phyloP scores from a whole-genome alignment of 1,140 invertebrate genomes.

The Meloidogyne floridensis region DNA sequence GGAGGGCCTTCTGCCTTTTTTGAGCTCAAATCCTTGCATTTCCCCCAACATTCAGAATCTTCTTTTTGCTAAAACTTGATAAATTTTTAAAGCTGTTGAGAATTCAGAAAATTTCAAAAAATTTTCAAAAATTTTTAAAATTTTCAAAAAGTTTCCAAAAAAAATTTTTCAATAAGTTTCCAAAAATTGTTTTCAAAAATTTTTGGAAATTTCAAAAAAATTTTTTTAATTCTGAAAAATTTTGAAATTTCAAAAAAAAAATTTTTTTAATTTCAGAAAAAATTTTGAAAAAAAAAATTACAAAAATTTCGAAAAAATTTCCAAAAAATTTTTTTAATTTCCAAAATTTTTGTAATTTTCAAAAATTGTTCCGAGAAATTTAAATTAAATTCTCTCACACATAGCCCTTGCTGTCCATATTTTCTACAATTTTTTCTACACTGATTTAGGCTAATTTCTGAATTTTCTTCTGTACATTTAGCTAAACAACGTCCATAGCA shows the following conservation, averaged over 20 bases:
- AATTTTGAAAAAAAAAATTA: neutral
- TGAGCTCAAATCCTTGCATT: conserved; percentile 42
- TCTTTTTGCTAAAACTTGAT: conserved; percentile 23
- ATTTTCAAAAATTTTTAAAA: no score
- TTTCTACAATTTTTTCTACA: conserved; percentile 23
- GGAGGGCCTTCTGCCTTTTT: conserved; percentile 3
- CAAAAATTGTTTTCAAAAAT: no score
- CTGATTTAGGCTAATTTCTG: neutral
- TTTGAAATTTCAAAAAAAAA: no score
- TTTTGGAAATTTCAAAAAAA: no score
- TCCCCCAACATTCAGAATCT: conserved; percentile 40
- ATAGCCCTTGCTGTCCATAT: conserved; percentile 16
- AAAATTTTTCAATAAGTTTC: no score
- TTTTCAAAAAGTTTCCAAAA: no score
- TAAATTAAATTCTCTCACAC: no score
- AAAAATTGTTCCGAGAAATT: no score
- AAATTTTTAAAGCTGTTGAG: neutral
- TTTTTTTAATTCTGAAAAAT: no score
- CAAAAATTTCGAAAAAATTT: neutral
- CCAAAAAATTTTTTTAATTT: no score
- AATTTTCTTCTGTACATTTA: neutral
- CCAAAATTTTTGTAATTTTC: neutral
- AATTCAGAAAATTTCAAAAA: neutral
- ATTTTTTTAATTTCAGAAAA: no score
- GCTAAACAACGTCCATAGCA: conserved; percentile 6